Conservation (phyloP, 1,140 invertebrate genomes). For the Lordiphosa collinella region DNA sequence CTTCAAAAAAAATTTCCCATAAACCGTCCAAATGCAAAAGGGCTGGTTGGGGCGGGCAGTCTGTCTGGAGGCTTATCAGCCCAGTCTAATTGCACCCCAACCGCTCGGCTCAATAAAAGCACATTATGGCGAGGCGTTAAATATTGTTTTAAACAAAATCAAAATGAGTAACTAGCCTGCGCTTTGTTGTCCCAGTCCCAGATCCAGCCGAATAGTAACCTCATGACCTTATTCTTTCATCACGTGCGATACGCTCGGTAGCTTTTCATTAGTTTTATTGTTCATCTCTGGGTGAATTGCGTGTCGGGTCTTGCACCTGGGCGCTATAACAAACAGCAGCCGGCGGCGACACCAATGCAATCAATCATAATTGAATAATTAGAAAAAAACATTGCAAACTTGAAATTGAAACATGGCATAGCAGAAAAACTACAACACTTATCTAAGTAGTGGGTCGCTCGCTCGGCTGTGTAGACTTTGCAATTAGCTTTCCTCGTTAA, state of each 20-base stretch:
- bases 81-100: too few relatives aligned
- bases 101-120: too few relatives aligned
- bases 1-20: too few relatives aligned
- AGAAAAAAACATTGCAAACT: conserved; percentile 25
- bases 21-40: too few relatives aligned
- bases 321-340: conserved; percentile 1
- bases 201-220: not conserved
- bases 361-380: conserved; percentile 56
- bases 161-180: not conserved
- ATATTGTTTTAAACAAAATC: not conserved
- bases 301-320: conserved; percentile 34
- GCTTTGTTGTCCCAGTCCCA: conserved; percentile 21
- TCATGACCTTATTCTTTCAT: conserved; percentile 47
- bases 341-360: conserved; percentile 26
- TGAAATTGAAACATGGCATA: conserved; percentile 33
- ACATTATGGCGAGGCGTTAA: too few relatives aligned
- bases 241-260: conserved; percentile 40
- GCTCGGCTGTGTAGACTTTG: too few relatives aligned
- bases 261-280: conserved; percentile 15
- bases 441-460: too few relatives aligned
- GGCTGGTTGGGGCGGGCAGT: too few relatives aligned
- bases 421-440: conserved; percentile 9
- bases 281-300: conserved; percentile 5
- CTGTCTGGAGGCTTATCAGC: too few relatives aligned
- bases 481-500: too few relatives aligned